Base-by-base conservation (phyloP, 1,140 invertebrate species). In the Bradysia coprophila region DNA sequence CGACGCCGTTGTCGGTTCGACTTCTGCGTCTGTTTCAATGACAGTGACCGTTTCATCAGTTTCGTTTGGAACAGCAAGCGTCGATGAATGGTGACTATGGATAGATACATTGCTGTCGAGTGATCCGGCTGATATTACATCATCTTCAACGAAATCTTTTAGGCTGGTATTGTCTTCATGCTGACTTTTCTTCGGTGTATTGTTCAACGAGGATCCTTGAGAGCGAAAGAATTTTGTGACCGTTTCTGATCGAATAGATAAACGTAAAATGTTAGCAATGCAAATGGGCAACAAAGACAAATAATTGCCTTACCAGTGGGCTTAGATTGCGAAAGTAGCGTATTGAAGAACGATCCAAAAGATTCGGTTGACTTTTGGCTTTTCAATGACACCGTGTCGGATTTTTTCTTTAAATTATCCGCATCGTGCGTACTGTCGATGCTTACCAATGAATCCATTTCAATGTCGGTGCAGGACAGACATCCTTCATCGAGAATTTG, bases 391-490 rank as follows among this genome's bases (percentile, higher is more conserved):
- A 10, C 15, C 23, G 4, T 22, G 22, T 21, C 11, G 20, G 37
- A 6, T 23, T 21, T 23, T 23, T 39, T 39, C 20, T 39, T 39
- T 10, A 38, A 18, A 28, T 28, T 28, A 28, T 6, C 24, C 13
- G 21, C 20, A 22, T 39, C 23, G 20, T 13, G 51, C 43, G 58
- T 56, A 50, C 56, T 60, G 51, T 61, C 58, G 48, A 57, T 61
- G 47, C 55, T 57, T 49, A 59, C 59, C 48, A 61, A 57, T 44
- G 58, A 60, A 55, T 61, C 58, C 55, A 56, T 57, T 51, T 61
- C 58, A 46, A 57, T 54, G 51, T 59, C 58, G 55, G 56, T 60
- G 48, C 57, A 56, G 51, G 55, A 46, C 44, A 56, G 53, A 48
- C 53, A 58, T 53, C 55, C 55, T 46, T 57, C 54, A 48, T 59